A percentile compares a stretch with the other conserved stretches of the same genome.
Evolutionary conservation across 2,113 vertebrate genomes (phyloP).

Genomic region (Equus quagga): DNA sequence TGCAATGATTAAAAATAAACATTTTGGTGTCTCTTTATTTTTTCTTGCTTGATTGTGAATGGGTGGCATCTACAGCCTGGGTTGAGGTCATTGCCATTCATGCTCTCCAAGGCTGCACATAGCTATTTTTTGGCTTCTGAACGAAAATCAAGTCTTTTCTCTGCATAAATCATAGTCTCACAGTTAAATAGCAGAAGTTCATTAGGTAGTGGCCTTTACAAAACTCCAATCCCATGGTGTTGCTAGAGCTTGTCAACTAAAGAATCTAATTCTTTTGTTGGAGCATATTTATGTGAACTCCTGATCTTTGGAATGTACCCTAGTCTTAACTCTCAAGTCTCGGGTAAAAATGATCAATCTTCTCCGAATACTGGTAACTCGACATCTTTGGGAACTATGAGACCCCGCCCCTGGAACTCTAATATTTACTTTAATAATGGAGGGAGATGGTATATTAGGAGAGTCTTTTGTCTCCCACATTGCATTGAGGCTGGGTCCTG

Average conservation of each 20-base stretch:
- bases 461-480: neutral
- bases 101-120: neutral
- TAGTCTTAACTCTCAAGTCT: neutral
- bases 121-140: constrained; percentile 31
- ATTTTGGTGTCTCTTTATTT: neutral
- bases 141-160: neutral
- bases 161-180: neutral
- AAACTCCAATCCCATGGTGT: neutral
- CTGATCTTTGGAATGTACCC: neutral
- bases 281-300: neutral
- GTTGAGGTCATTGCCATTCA: neutral
- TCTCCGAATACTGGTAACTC: neutral
- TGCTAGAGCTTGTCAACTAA: neutral
- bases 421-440: neutral
- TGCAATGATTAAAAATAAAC: neutral
- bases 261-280: neutral
- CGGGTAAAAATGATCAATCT: neutral
- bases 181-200: neutral
- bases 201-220: neutral
- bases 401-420: neutral
- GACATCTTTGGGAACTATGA: neutral
- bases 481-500: neutral
- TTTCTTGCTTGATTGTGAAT: neutral
- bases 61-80: neutral
- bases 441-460: neutral